These are phyloP conservation scores for Amphibalanus amphitrite DNA, from an alignment of 1,140 invertebrate species.

Conservation along the genomic window DNA sequence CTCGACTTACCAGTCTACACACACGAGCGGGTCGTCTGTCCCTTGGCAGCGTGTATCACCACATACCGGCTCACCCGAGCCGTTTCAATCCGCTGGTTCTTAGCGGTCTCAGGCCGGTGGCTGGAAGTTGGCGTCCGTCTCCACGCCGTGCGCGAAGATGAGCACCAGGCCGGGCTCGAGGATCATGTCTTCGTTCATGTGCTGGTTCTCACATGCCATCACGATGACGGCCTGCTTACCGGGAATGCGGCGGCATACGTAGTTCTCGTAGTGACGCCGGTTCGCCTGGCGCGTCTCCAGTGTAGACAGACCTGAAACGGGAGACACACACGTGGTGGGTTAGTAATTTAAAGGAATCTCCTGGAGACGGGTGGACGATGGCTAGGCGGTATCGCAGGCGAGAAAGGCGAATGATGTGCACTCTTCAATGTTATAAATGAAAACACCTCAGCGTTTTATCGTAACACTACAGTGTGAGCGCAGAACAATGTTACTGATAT, in stretches of 20 bases:
- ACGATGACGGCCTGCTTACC: constrained; percentile 90
- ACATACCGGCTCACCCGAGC: not conserved
- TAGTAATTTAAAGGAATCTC: no score
- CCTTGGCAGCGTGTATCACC: not conserved
- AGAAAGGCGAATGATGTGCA: no score
- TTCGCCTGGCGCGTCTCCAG: constrained; percentile 77
- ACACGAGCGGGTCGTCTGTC: not conserved
- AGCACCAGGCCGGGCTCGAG: constrained; percentile 91
- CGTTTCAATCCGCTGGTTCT: constrained; percentile 7
- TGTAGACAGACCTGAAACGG: constrained; percentile 42
- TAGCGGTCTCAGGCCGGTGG: no score
- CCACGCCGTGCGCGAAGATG: constrained; percentile 96
- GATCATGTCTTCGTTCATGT: constrained; percentile 90
- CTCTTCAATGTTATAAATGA: no score
- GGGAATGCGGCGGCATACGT: constrained; percentile 71
- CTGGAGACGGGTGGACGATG: no score
- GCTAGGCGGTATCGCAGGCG: no score
- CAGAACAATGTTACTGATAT: no score
- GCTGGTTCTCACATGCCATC: constrained; percentile 80
- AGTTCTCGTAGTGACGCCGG: constrained; percentile 78
- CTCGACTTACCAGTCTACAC: constrained; percentile 5
- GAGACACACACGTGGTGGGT: no score
- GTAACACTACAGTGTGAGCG: no score
- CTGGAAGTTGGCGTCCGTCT: constrained; percentile 23
- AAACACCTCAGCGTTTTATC: no score